A percentile compares a stretch with the other conserved stretches of the same genome.
Evolutionary conservation across 2,888 invertebrate species (phyloP).

Genomic region (Agapetus fuscipes): DNA sequence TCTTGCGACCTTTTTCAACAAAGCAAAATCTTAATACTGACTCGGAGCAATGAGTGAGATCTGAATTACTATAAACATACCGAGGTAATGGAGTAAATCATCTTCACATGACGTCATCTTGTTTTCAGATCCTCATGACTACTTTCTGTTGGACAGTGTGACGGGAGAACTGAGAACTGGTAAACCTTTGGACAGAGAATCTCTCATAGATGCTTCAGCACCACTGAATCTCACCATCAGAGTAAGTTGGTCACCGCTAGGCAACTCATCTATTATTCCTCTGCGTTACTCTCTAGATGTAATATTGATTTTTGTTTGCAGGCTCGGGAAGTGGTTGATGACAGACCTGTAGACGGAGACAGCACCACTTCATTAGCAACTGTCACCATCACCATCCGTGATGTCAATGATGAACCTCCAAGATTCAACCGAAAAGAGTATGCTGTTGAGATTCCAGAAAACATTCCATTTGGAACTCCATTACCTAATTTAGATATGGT

Average conservation of each 20-base stretch:
- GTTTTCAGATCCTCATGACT: conserved; percentile 72
- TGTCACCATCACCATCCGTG: conserved; percentile 74
- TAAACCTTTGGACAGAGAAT: conserved; percentile 76
- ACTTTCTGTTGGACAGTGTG: conserved; percentile 68
- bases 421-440: conserved; percentile 75
- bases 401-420: conserved; percentile 85
- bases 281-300: background rate
- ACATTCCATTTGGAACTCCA: conserved; percentile 70
- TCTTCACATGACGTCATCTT: too few species aligned
- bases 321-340: conserved; percentile 72
- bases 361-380: conserved; percentile 61
- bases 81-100: too few species aligned
- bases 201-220: conserved; percentile 68
- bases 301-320: conserved; percentile 25
- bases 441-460: conserved; percentile 70
- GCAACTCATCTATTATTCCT: too few species aligned
- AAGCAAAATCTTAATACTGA: too few species aligned
- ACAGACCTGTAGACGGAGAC: conserved; percentile 55
- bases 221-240: conserved; percentile 66
- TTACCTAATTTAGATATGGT: conserved; percentile 75
- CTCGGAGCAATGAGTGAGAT: too few species aligned
- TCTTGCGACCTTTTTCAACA: too few species aligned
- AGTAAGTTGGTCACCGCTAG: conserved; percentile 46
- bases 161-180: conserved; percentile 77
- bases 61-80: too few species aligned